These are phyloP conservation scores for Deilephila elpenor DNA, from an alignment of 2,888 invertebrate species.

Conservation along the genomic window DNA sequence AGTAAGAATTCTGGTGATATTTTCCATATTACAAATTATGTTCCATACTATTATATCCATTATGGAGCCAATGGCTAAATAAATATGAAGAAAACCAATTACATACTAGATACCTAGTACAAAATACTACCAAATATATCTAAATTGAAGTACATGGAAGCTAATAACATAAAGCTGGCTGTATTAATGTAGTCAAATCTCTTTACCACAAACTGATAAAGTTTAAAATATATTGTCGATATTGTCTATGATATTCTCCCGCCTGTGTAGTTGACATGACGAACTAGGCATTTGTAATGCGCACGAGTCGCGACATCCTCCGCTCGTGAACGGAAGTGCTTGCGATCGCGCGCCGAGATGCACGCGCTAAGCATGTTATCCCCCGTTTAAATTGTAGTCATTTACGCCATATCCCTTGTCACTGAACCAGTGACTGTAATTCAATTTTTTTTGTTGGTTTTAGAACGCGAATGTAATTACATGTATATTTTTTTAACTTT, in stretches of 20 bases:
- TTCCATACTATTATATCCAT: too few species aligned
- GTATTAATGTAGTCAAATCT: too few species aligned
- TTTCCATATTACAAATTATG: not conserved
- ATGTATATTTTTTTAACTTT: not conserved
- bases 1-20: not conserved
- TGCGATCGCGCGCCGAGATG: conserved; percentile 33
- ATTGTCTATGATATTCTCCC: too few species aligned
- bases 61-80: too few species aligned
- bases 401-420: conserved; percentile 12
- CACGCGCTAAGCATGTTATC: conserved; percentile 22
- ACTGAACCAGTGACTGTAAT: not conserved
- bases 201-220: too few species aligned
- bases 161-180: too few species aligned
- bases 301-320: conserved; percentile 39
- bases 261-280: too few species aligned
- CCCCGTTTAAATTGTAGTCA: not conserved
- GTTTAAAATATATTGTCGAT: too few species aligned
- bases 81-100: too few species aligned
- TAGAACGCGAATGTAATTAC: not conserved
- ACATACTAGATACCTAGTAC: too few species aligned
- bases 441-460: not conserved
- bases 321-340: conserved; percentile 42
- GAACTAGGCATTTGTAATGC: conserved; percentile 31
- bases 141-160: too few species aligned
- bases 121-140: too few species aligned